Evolutionary conservation across 2,797 vertebrate species (phyloP), one percentile per base, ranked within the genome.

Genomic region (Enteromius viviparus): DNA sequence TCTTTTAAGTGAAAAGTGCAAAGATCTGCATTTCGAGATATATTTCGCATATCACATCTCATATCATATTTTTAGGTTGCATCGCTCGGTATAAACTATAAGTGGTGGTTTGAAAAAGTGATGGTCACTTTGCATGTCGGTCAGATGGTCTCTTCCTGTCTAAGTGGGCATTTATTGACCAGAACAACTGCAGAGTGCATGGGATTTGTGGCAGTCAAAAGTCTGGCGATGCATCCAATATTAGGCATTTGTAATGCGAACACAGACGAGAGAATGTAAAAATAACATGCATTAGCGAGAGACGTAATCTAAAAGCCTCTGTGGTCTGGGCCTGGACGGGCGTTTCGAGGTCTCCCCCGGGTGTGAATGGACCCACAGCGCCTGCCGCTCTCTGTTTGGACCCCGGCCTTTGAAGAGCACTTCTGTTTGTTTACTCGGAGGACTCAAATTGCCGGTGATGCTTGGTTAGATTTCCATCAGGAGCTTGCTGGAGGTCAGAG

Each of bases 391-490:
- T 82, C 37, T 29, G 42, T 40, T 72, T 77, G 66, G 53, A 10
- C 55, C 79, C 65, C 8, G 1, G 66, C 23, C 23, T 78, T 65
- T 68, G 47, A 77, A 80, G 71, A 85, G 78, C 78, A 77, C 80
- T 85, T 85, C 9, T 82, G 80, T 82, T 85, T 85, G 84, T 82
- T 82, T 82, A 82, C 84, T 70, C 29, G 1, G 42, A 42, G 79
- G 84, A 70, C 76, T 85, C 80, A 82, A 23, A 85, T 78, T 85
- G 75, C 68, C 49, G 15, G 80, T 79, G 76, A 74, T 78, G 84
- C 80, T 79, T 58, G 80, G 84, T 81, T 82, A 79, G 84, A 85
- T 82, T 79, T 85, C 76, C 84, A 82, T 79, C 69, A 85, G 80
- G 68, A 78, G 75, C 58, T 71, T 6, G 40, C 80, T 85, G 68